Base-by-base conservation (phyloP, 2,113 vertebrate species). In the Limnothrissa miodon region DNA sequence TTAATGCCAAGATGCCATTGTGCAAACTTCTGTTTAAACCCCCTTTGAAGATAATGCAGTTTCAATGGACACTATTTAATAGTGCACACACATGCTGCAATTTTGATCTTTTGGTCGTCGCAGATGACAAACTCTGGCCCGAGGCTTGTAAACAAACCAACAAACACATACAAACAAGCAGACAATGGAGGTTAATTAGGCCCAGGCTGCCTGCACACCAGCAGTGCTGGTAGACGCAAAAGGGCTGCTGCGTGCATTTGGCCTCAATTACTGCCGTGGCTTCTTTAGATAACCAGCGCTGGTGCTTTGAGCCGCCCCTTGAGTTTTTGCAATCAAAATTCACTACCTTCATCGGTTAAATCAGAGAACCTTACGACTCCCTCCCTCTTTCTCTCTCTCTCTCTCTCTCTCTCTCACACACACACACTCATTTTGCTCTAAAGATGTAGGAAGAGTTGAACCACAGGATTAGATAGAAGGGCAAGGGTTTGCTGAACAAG, bases 11-110 rank as follows among this genome's bases (percentile, higher is more conserved):
- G 36, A 85, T 59, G 70, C 81, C 79, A 86, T 89, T 87, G 79
- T 88, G 81, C 79, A 46, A 84, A 44, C 81, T 53, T 89, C 91
- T 86, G 4, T 74, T 39, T 70, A 36, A 15, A 21, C 21, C 51
- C 29, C 88, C 53, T 59, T 86, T 87, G 82, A 90, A 85, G 88
- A 87, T 84, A 81, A 81, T 19, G 10, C 45, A 36, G 39, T 78
- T 80, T 74, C 13, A 33, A 4, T 74, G 13, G 66, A 1, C 59
- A 29, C 59, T 9, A 29, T 36, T 74, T 74, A 33, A 74, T 74
- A 74, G 66, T 29, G 10, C 59, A 25, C 51, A 23, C 51, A 74
- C 66, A 74, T 13, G 66, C 29, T 36, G 66, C 66, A 74, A 74
- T 36, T 74, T 4, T 74, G 51, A 56, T 5, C 51, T 21, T 56